Evolutionary conservation across 2,888 invertebrate species (phyloP).

Genomic region (Nebria brevicollis): DNA sequence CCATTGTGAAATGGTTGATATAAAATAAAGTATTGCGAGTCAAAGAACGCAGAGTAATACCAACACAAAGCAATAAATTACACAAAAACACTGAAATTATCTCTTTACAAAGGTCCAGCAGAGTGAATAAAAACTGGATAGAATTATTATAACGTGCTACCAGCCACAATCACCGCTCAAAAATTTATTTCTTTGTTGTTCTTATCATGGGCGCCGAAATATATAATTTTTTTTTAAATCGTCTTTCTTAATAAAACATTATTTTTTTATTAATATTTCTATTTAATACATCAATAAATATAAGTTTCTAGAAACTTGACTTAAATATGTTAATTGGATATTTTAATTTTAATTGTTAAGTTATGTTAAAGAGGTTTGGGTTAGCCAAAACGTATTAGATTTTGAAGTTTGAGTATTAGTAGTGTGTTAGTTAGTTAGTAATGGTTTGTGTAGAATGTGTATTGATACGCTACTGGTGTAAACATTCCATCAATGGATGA

Average conservation of each 20-base stretch:
- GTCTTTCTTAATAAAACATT: no score
- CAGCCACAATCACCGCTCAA: constrained; percentile 5
- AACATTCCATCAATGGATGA: constrained; percentile 42
- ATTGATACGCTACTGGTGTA: constrained; percentile 28
- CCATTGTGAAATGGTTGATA: background rate
- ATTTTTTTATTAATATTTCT: no score
- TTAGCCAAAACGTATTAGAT: no score
- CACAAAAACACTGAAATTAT: constrained; percentile 47
- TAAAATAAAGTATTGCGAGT: constrained; percentile 8
- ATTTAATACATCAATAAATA: no score
- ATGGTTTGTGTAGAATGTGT: background rate
- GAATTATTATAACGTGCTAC: constrained; percentile 40
- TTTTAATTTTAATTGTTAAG: background rate
- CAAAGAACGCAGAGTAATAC: constrained; percentile 27
- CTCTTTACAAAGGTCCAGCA: constrained; percentile 42
- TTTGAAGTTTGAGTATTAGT: no score
- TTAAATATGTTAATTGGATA: background rate
- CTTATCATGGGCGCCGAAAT: constrained; percentile 25
- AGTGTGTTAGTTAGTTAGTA: no score
- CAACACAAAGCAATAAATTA: constrained; percentile 46
- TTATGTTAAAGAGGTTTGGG: background rate
- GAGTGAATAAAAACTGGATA: constrained; percentile 44
- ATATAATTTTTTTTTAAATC: background rate
- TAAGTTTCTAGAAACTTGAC: background rate
- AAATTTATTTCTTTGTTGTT: constrained; percentile 17